Conservation (phyloP, 2,797 vertebrate genomes). For the Megaceryle alcyon region DNA sequence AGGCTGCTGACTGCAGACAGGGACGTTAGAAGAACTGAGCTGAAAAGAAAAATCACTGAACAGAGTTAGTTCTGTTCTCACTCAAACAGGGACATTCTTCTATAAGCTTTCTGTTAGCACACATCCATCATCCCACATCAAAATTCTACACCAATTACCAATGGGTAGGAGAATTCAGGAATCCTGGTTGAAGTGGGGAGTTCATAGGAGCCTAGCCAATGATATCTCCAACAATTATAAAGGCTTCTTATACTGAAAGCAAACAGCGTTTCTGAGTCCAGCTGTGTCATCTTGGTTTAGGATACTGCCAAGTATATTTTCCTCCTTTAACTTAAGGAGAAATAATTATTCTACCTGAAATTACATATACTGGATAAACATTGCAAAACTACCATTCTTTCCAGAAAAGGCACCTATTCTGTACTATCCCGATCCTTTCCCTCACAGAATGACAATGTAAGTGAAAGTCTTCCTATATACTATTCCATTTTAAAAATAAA, state of each 20-base stretch:
- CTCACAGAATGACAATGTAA: neutral
- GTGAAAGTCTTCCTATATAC: neutral
- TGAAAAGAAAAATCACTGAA: too few species aligned
- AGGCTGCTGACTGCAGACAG: too few species aligned
- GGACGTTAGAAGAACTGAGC: too few species aligned
- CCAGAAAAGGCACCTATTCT: neutral
- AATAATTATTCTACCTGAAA: neutral
- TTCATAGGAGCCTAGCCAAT: fast-evolving
- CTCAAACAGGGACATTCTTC: neutral
- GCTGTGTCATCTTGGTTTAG: neutral
- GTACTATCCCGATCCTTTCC: neutral
- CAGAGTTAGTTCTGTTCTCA: too few species aligned
- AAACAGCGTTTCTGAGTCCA: neutral
- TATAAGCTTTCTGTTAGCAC: neutral
- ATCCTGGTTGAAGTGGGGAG: neutral
- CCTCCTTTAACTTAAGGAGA: neutral
- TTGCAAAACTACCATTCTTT: neutral
- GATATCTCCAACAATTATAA: neutral
- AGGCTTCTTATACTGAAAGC: neutral
- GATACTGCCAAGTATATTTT: neutral
- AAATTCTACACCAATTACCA: neutral
- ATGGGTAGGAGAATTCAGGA: neutral
- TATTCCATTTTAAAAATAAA: neutral
- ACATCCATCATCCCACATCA: neutral
- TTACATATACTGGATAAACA: neutral